Conservation (phyloP, 2,113 vertebrate genomes). For the Engystomops pustulosus region DNA sequence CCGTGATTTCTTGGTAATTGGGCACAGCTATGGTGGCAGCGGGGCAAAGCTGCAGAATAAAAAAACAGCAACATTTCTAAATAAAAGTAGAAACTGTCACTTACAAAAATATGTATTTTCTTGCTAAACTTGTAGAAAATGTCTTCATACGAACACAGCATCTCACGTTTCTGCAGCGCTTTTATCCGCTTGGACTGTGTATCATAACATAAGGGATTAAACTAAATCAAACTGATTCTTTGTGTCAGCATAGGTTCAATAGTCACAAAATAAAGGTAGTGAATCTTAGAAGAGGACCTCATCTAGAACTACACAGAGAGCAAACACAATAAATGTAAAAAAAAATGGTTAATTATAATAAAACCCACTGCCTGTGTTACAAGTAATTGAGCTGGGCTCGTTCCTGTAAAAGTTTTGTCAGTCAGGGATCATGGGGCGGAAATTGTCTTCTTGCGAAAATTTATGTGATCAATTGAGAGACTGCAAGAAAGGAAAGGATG, state of each 20-base stretch:
- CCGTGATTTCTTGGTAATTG: too few relatives aligned
- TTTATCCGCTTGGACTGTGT: not conserved
- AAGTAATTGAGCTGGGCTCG: not conserved
- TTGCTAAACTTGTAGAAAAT: too few relatives aligned
- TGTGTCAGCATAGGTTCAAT: not conserved
- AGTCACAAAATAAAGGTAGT: not conserved
- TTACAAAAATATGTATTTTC: too few relatives aligned
- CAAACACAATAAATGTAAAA: too few relatives aligned
- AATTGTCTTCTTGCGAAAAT: conserved; percentile 13
- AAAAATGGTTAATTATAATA: not conserved
- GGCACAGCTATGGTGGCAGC: too few relatives aligned
- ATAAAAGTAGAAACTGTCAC: too few relatives aligned
- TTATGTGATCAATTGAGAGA: not conserved
- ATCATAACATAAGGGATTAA: not conserved
- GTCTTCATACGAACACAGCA: not conserved
- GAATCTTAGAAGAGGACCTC: not conserved
- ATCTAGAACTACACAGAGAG: not conserved
- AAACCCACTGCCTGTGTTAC: not conserved
- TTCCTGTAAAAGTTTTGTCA: not conserved
- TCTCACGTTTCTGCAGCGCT: not conserved
- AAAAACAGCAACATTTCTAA: too few relatives aligned
- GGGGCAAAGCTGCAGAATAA: too few relatives aligned
- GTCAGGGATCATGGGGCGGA: not conserved
- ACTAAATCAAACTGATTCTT: not conserved
- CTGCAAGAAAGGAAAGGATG: not conserved